These are phyloP conservation scores for Andricus grossulariae DNA, from an alignment of 1,140 invertebrate genomes.

Conservation along the genomic window DNA sequence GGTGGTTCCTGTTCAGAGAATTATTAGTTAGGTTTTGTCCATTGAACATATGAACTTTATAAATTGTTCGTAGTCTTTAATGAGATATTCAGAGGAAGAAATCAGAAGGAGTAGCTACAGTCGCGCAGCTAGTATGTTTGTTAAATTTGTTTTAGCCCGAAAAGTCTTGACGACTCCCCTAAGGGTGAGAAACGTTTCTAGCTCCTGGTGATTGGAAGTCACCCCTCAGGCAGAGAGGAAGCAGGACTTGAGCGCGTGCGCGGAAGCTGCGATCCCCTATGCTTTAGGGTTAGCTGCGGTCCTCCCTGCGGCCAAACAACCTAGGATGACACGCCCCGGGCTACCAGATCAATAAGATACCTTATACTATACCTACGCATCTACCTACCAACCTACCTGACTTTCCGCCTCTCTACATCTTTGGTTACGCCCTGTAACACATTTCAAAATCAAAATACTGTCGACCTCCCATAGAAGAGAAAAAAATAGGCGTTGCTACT, in stretches of 20 bases:
- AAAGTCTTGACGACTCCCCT: constrained; percentile 62
- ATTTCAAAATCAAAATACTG: constrained; percentile 28
- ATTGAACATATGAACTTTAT: no score
- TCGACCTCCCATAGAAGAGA: not conserved
- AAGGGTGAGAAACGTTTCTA: constrained; percentile 69
- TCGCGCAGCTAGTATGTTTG: constrained; percentile 41
- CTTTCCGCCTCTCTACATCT: constrained; percentile 55
- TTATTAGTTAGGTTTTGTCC: no score
- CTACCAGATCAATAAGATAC: constrained; percentile 77
- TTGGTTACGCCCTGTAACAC: constrained; percentile 68
- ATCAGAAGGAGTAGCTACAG: not conserved
- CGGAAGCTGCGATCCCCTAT: constrained; percentile 62
- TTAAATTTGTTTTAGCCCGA: constrained; percentile 55
- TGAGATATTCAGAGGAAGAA: not conserved
- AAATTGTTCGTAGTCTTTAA: no score
- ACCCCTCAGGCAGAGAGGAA: constrained; percentile 66
- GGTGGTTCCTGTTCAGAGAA: not conserved
- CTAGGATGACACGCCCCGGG: constrained; percentile 76
- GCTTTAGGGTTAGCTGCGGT: constrained; percentile 75
- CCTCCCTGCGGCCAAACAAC: constrained; percentile 75
- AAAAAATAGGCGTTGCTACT: constrained; percentile 16
- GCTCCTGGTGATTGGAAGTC: constrained; percentile 76
- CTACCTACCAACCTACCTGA: constrained; percentile 52
- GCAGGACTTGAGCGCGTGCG: constrained; percentile 62
- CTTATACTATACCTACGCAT: constrained; percentile 69